phyloP scores from a whole-genome alignment of 2,113 vertebrate genomes.

The Psittacara wagleri region DNA sequence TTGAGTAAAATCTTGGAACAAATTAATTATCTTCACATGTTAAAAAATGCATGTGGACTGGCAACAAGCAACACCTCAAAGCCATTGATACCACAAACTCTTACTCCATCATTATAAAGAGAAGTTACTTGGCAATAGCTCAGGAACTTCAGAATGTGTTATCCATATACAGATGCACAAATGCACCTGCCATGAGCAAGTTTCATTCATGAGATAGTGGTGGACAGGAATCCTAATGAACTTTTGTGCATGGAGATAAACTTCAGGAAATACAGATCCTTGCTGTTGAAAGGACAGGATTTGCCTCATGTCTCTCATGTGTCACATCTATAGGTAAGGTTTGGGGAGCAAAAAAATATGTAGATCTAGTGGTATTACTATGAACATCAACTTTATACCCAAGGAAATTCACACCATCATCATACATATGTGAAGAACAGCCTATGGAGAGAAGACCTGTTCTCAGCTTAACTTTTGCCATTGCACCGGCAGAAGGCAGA shows the following conservation, averaged over 20 bases:
- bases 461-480: not conserved
- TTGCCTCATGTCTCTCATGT: not conserved
- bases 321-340: not conserved
- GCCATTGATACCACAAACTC: not conserved
- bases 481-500: not conserved
- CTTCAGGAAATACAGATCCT: not conserved
- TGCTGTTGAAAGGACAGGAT: not conserved
- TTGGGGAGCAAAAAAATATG: not conserved
- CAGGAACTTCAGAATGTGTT: not conserved
- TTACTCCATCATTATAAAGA: not conserved
- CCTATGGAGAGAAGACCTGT: not conserved
- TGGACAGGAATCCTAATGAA: not conserved
- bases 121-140: not conserved
- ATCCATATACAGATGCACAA: not conserved
- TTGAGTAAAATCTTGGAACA: not conserved
- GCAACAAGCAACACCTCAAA: not conserved
- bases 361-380: not conserved
- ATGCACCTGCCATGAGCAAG: accelerated
- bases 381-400: not conserved
- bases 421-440: accelerated
- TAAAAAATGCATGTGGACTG: not conserved
- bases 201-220: not conserved
- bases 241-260: not conserved
- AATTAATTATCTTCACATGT: not conserved
- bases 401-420: not conserved